A percentile compares a stretch with the other conserved stretches of the same genome.
These are phyloP conservation scores for Cyprinella venusta DNA, from an alignment of 2,797 vertebrate genomes.

Conservation along the genomic window DNA sequence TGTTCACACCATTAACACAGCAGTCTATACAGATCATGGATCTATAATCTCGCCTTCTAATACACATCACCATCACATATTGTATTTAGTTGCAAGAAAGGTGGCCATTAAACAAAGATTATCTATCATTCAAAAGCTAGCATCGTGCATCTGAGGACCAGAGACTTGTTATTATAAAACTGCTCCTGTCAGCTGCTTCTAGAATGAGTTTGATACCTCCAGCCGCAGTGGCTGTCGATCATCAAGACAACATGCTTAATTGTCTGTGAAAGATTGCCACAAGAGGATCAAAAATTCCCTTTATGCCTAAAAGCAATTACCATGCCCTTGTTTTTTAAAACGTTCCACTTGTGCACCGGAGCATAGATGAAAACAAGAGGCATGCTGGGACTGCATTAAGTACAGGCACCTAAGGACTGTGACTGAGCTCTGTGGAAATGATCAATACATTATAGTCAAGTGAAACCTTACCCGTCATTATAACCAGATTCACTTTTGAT, in stretches of 20 bases:
- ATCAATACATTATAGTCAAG: slow-evolving; percentile 1
- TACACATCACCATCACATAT: not conserved
- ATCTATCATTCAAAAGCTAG: slow-evolving; percentile 2
- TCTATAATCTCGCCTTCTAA: not conserved
- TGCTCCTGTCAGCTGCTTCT: slow-evolving; percentile 30
- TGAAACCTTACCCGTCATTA: not conserved
- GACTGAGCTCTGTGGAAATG: slow-evolving; percentile 7
- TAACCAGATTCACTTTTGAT: not conserved
- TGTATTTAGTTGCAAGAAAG: not conserved
- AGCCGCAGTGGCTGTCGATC: slow-evolving; percentile 18
- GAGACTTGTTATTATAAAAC: slow-evolving; percentile 19
- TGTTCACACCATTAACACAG: not conserved
- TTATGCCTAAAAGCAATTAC: slow-evolving; percentile 50
- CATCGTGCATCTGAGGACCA: not conserved
- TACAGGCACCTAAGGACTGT: not conserved
- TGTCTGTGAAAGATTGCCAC: slow-evolving; percentile 50
- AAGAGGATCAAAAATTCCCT: slow-evolving; percentile 34
- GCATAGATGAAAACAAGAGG: slow-evolving; percentile 17
- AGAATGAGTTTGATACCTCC: slow-evolving; percentile 1
- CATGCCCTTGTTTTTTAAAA: slow-evolving; percentile 34
- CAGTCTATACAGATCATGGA: not conserved
- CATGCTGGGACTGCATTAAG: slow-evolving; percentile 11
- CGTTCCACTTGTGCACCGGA: not conserved
- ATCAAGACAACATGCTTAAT: slow-evolving; percentile 44
- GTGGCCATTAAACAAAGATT: not conserved